phyloP scores from a whole-genome alignment of 2,113 vertebrate genomes.

The Condylura cristata region DNA sequence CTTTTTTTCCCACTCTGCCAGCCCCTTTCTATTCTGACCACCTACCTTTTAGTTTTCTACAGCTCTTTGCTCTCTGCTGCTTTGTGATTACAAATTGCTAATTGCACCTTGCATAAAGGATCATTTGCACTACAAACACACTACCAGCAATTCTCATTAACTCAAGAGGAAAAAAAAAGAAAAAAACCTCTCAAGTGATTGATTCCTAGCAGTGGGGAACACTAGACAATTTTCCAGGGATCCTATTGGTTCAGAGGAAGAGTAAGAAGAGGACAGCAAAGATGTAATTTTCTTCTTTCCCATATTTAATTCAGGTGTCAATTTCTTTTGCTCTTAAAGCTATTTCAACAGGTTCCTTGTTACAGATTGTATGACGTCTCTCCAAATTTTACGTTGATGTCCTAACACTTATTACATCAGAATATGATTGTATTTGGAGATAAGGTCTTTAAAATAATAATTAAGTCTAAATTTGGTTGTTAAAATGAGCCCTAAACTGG shows the following conservation, averaged over 20 bases:
- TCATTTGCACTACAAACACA: conserved; percentile 33
- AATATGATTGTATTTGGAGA: neutral
- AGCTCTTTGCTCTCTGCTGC: neutral
- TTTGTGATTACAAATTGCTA: conserved; percentile 13
- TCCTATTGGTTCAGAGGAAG: neutral
- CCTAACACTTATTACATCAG: neutral
- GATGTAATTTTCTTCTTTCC: neutral
- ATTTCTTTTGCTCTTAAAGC: neutral
- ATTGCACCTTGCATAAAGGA: conserved; percentile 37
- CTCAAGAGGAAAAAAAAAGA: neutral
- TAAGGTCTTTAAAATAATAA: neutral
- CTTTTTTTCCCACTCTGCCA: neutral
- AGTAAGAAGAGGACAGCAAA: neutral
- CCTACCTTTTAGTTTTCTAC: neutral
- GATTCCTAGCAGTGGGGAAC: neutral
- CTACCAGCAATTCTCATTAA: conserved; percentile 8
- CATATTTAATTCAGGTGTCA: neutral
- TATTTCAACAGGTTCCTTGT: neutral
- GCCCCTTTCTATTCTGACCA: neutral
- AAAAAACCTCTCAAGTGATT: neutral
- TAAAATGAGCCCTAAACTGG: neutral
- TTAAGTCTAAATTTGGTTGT: neutral
- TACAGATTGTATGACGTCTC: neutral
- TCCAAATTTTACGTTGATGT: neutral
- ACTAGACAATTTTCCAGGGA: neutral